Conservation (phyloP, 2,113 vertebrate genomes). For the Pollachius pollachius region DNA sequence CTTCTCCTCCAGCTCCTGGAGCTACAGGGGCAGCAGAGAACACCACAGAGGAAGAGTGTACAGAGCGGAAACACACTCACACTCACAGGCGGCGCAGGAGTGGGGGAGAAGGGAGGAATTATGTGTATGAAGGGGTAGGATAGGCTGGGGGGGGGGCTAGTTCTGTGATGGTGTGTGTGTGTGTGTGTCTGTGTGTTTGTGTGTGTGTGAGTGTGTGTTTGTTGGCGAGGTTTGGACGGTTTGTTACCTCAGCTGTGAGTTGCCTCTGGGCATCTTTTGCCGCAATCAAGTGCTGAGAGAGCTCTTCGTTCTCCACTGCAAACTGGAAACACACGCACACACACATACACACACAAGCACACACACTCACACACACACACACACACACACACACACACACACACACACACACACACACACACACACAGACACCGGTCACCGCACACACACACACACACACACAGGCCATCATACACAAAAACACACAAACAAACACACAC, state of each 20-base stretch:
- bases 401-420: too few species aligned
- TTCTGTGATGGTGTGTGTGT: neutral
- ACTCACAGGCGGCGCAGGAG: neutral
- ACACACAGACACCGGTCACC: too few species aligned
- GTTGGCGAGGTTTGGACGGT: neutral
- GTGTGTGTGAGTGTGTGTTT: too few species aligned
- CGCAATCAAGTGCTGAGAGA: conserved; percentile 90
- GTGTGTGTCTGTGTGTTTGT: too few species aligned
- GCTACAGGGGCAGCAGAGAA: conserved; percentile 61
- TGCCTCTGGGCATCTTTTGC: conserved; percentile 97
- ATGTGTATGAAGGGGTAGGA: too few species aligned
- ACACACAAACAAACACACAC: neutral
- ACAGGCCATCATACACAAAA: too few species aligned
- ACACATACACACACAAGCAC: conserved; percentile 1
- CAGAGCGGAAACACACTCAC: neutral
- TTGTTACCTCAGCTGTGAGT: conserved; percentile 89
- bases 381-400: neutral
- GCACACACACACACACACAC: too few species aligned
- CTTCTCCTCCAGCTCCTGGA: conserved; percentile 93
- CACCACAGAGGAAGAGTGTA: too few species aligned
- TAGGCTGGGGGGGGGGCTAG: too few species aligned
- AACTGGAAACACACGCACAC: conserved; percentile 70
- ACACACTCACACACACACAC: conserved; percentile 12
- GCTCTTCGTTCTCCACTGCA: conserved; percentile 94
- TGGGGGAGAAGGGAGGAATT: neutral